These are phyloP conservation scores for Pseudorhombus dupliciocellatus DNA, from an alignment of 2,113 vertebrate species.

Conservation along the genomic window DNA sequence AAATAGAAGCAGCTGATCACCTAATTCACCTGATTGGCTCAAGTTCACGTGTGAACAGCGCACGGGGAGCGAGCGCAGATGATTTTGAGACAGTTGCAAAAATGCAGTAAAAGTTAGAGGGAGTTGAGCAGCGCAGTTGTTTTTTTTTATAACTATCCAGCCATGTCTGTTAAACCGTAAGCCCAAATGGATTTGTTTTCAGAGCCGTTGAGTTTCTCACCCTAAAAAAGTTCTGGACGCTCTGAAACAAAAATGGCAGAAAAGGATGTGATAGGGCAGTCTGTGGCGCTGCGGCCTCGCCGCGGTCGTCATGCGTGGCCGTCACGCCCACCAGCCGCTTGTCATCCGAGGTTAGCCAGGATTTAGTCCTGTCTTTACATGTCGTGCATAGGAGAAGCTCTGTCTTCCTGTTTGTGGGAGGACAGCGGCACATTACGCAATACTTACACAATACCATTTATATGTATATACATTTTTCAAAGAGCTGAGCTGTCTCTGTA, in stretches of 20 bases:
- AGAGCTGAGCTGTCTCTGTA: background rate
- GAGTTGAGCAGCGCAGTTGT: constrained; percentile 8
- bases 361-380: constrained; percentile 26
- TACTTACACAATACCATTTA: background rate
- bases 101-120: background rate
- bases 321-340: constrained; percentile 64
- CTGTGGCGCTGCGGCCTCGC: constrained; percentile 46
- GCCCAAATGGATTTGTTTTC: constrained; percentile 16
- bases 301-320: constrained; percentile 63
- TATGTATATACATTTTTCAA: constrained; percentile 20
- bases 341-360: constrained; percentile 59
- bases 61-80: background rate
- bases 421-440: constrained; percentile 8
- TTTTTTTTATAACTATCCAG: constrained; percentile 4
- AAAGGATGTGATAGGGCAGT: constrained; percentile 47
- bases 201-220: constrained; percentile 51
- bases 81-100: background rate
- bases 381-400: constrained; percentile 34
- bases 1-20: constrained; percentile 16
- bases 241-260: constrained; percentile 22
- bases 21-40: constrained; percentile 28
- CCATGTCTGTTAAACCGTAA: constrained; percentile 23
- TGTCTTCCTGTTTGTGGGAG: background rate
- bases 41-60: background rate
- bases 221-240: constrained; percentile 30